Base-by-base conservation (phyloP, 2,113 vertebrate species). In the Podiceps cristatus region DNA sequence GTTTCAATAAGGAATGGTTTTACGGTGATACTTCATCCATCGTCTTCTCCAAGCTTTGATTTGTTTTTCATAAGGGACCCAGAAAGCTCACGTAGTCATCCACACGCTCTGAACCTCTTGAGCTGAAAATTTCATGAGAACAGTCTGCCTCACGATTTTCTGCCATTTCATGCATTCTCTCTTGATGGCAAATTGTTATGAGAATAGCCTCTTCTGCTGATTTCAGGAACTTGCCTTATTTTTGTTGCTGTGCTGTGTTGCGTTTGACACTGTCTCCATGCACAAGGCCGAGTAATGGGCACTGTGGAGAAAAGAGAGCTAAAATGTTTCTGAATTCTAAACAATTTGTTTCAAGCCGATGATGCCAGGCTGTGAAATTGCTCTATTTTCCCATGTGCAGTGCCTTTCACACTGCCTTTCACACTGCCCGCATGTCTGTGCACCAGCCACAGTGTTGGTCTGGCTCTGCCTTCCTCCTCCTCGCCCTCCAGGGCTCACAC, bases 11-110 rank as follows among this genome's bases (percentile, higher is more conserved):
- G 49, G 62, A 59, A 4, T 3, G 28, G 33, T 27, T 56, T 15
- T 45, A 56, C 12, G 6, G 0, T 16, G 18, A 11, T 6, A 12
- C 52, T 47, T 18, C 59, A 31, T 0, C 8, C 1, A 0, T 25
- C 63, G 20, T 0, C 87, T 49, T 27, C 52, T 27, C 66, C 5
- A 25, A 31, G 67, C 62, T 62, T 5, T 15, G 58, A 10, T 40
- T 14, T 47, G 73, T 17, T 56, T 13, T 4, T 11, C 24, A 1
- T 1, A 1, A 49, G 37, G 58, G 31, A 40, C 75, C 37, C 71
- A 2, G 25, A 5, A 25, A 9, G 28, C 52, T 88, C 42, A 2
- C 1, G 0, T 3, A 47, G 25, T 40, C 28, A 28, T 20, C 75
- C 62, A 2, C 28, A 1, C 2, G 25, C 88, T 58, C 74, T 52